These are phyloP conservation scores for Criorhina ranunculi DNA, from an alignment of 2,888 invertebrate genomes.

Conservation along the genomic window DNA sequence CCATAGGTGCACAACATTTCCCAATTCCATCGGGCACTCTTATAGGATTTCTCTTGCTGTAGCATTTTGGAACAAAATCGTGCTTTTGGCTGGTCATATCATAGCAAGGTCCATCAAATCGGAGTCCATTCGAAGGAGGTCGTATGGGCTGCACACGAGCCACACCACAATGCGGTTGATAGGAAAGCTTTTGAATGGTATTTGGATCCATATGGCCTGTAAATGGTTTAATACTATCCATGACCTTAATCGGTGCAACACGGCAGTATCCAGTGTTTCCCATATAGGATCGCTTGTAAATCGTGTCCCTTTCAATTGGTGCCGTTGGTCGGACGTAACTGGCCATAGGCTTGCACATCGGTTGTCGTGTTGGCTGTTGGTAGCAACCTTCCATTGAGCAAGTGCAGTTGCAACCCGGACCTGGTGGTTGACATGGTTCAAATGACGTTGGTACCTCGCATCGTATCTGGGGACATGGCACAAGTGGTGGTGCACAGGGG, in stretches of 20 bases:
- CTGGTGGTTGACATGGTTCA: constrained; percentile 78
- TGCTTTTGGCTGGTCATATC: constrained; percentile 90
- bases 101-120: constrained; percentile 87
- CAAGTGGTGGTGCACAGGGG: constrained; percentile 73
- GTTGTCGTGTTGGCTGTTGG: constrained; percentile 82
- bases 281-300: constrained; percentile 88
- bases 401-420: constrained; percentile 76
- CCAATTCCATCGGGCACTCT: constrained; percentile 79
- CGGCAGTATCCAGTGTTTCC: constrained; percentile 84
- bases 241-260: constrained; percentile 84
- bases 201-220: constrained; percentile 84
- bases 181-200: constrained; percentile 85
- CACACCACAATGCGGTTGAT: constrained; percentile 80
- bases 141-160: constrained; percentile 80
- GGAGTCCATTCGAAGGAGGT: constrained; percentile 81
- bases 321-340: constrained; percentile 86
- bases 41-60: constrained; percentile 81
- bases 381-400: constrained; percentile 82
- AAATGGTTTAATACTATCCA: constrained; percentile 85
- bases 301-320: constrained; percentile 87
- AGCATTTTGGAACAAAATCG: constrained; percentile 89
- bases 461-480: constrained; percentile 54
- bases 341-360: constrained; percentile 80
- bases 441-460: constrained; percentile 79
- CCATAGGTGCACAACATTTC: constrained; percentile 80